Evolutionary conservation across 1,140 invertebrate genomes (phyloP).

Genomic region (Eufriesea mexicana): DNA sequence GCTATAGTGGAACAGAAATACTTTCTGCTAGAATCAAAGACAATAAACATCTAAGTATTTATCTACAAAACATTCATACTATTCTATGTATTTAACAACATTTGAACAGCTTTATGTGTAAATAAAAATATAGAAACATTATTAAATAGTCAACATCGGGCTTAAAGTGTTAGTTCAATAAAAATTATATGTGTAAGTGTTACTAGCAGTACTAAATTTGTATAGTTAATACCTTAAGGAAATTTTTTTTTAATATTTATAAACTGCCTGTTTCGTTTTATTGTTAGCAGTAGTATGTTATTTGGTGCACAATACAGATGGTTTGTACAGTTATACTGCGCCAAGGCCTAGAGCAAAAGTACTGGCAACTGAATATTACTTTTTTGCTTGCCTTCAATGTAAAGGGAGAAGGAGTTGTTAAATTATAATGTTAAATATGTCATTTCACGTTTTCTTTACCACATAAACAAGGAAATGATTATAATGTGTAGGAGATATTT

Average conservation of each 20-base stretch:
- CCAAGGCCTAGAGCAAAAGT: conserved; percentile 56
- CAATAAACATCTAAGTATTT: conserved; percentile 39
- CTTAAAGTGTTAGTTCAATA: conserved; percentile 46
- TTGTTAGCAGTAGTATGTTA: conserved; percentile 31
- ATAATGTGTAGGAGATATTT: conserved; percentile 7
- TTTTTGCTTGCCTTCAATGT: conserved; percentile 35
- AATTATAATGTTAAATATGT: conserved; percentile 34
- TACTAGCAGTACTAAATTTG: conserved; percentile 30
- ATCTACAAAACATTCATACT: conserved; percentile 33
- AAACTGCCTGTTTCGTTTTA: conserved; percentile 25
- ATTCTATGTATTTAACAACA: conserved; percentile 20
- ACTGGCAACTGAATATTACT: conserved; percentile 26
- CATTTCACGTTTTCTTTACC: conserved; percentile 7
- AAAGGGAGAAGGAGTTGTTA: conserved; percentile 58
- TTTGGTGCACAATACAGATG: conserved; percentile 48
- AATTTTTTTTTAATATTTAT: conserved; percentile 1
- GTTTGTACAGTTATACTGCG: conserved; percentile 54
- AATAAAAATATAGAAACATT: conserved; percentile 34
- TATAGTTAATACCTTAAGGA: not conserved
- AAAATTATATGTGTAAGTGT: not conserved
- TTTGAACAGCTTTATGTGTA: conserved; percentile 43
- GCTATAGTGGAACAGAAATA: conserved; percentile 3
- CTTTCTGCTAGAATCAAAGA: conserved; percentile 28
- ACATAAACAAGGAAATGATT: conserved; percentile 7
- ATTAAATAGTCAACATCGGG: conserved; percentile 21